Percentiles rank a stretch among this genome's conserved stretches.
These are phyloP conservation scores for Pavo muticus DNA, from an alignment of 2,113 vertebrate genomes.

Conservation along the genomic window DNA sequence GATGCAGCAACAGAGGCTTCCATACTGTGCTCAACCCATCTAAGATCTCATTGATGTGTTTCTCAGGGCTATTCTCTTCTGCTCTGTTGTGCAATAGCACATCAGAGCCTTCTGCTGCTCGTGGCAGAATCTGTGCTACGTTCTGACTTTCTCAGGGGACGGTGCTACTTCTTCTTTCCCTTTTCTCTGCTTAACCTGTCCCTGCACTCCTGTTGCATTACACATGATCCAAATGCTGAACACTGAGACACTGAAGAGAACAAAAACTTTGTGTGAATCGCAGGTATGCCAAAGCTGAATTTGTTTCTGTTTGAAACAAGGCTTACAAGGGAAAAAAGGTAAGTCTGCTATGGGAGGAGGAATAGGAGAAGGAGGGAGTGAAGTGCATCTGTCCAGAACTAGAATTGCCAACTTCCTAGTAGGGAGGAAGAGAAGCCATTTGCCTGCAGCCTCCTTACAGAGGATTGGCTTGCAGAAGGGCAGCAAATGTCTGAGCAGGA, in stretches of 20 bases:
- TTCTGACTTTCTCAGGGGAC: not conserved
- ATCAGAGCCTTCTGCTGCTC: not conserved
- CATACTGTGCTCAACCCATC: conserved; percentile 4
- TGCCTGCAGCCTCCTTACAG: not conserved
- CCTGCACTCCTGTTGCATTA: not conserved
- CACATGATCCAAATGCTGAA: not conserved
- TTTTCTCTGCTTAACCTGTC: not conserved
- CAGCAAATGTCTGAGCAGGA: not conserved
- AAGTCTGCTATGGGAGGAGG: not conserved
- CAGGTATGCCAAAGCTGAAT: not conserved
- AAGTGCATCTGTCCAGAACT: not conserved
- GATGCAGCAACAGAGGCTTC: not conserved
- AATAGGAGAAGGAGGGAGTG: not conserved
- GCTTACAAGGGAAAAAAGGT: not conserved
- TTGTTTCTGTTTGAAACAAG: not conserved
- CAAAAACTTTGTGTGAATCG: not conserved
- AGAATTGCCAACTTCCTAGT: not conserved
- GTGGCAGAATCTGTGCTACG: conserved; percentile 28
- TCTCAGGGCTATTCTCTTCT: conserved; percentile 41
- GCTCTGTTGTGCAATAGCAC: conserved; percentile 19
- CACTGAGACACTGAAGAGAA: not conserved
- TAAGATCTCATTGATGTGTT: not conserved
- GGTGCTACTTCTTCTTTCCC: not conserved
- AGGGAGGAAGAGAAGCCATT: not conserved
- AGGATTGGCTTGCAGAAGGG: not conserved